Evolutionary conservation across 2,888 invertebrate genomes (phyloP).

Genomic region (Amiota minor): DNA sequence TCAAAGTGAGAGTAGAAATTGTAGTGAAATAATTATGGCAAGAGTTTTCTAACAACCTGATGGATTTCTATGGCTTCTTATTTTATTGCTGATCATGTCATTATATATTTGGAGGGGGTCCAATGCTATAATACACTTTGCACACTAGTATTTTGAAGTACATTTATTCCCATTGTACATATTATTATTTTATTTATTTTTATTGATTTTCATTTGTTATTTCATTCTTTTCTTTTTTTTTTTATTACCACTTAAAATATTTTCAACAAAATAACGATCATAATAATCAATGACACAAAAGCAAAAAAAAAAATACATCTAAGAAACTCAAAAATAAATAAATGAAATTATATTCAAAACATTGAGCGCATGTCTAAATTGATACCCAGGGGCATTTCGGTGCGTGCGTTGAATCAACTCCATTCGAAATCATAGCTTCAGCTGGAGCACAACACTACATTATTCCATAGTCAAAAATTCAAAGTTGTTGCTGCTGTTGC

Average conservation of each 20-base stretch:
- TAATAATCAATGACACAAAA: constrained; percentile 32
- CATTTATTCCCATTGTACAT: no score
- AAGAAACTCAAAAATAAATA: neutral
- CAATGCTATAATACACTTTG: no score
- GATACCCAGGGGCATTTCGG: constrained; percentile 69
- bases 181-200: constrained; percentile 18
- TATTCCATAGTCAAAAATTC: neutral
- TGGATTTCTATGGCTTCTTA: no score
- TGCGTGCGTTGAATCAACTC: neutral
- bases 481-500: neutral
- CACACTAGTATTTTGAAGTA: no score
- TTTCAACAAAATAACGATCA: constrained; percentile 42
- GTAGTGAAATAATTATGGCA: no score
- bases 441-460: neutral
- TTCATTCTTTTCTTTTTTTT: constrained; percentile 8
- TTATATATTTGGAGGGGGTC: no score
- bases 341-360: constrained; percentile 37
- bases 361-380: constrained; percentile 69
- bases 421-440: constrained; percentile 34
- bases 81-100: no score
- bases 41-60: no score
- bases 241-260: constrained; percentile 58
- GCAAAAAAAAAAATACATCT: constrained; percentile 34
- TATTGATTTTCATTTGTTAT: constrained; percentile 3
- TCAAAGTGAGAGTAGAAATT: no score